phyloP scores from a whole-genome alignment of 2,888 invertebrate species.

The Drosophila stalkeri region DNA sequence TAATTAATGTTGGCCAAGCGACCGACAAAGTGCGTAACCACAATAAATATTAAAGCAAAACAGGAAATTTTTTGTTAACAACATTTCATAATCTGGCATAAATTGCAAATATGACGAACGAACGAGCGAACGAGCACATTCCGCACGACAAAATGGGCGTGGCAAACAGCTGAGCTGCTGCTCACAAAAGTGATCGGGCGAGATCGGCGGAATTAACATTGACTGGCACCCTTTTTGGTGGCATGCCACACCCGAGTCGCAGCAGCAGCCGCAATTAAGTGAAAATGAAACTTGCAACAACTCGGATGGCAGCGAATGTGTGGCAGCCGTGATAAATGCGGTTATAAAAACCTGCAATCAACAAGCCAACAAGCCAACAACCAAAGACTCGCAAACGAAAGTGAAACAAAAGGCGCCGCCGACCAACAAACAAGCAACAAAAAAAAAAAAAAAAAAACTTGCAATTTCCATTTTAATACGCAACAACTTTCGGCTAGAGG shows the following conservation, averaged over 20 bases:
- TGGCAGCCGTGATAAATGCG: constrained; percentile 79
- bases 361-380: constrained; percentile 69
- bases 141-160: constrained; percentile 6
- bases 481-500: constrained; percentile 77
- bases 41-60: constrained; percentile 54
- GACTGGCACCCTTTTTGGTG: constrained; percentile 32
- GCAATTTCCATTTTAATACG: constrained; percentile 80
- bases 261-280: constrained; percentile 61
- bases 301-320: constrained; percentile 62
- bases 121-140: constrained; percentile 44
- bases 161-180: constrained; percentile 37
- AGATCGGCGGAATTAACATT: constrained; percentile 9
- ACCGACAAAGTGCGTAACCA: constrained; percentile 64
- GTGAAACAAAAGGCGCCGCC: constrained; percentile 75
- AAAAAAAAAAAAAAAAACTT: constrained; percentile 59
- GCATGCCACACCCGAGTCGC: constrained; percentile 14
- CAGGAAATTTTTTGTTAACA: constrained; percentile 63
- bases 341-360: constrained; percentile 76
- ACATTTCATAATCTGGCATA: constrained; percentile 72
- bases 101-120: constrained; percentile 55
- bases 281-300: constrained; percentile 74
- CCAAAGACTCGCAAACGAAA: constrained; percentile 73
- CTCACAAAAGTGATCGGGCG: constrained; percentile 14
- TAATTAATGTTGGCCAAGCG: constrained; percentile 63
- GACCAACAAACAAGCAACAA: constrained; percentile 32